phyloP scores from a whole-genome alignment of 2,888 invertebrate species.

The Caradrina clavipalpis region DNA sequence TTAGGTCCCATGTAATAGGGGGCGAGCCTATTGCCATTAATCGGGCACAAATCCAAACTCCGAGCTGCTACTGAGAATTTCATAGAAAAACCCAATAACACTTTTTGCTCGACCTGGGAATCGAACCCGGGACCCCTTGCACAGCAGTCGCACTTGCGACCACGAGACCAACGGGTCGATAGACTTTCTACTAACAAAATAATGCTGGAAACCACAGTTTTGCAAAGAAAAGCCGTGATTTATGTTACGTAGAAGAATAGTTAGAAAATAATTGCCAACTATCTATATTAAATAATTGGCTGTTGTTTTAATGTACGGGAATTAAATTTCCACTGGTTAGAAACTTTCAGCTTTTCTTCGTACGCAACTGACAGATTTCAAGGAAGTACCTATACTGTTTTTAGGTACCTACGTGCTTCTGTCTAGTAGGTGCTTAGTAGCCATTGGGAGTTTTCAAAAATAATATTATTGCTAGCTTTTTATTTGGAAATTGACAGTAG shows the following conservation, averaged over 20 bases:
- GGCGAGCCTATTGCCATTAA: too few species aligned
- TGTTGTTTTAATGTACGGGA: slow-evolving; percentile 19
- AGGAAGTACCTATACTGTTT: background rate
- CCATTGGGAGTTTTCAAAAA: too few species aligned
- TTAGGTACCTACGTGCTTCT: background rate
- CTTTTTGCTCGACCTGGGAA: too few species aligned
- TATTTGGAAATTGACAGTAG: background rate
- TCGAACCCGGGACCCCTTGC: too few species aligned
- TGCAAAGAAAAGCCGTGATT: slow-evolving; percentile 16
- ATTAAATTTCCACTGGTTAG: background rate
- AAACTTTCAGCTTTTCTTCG: background rate
- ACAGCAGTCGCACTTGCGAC: too few species aligned
- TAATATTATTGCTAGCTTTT: too few species aligned
- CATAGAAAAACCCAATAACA: too few species aligned
- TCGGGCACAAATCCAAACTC: too few species aligned
- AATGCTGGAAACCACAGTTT: slow-evolving; percentile 13
- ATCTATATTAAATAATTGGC: slow-evolving; percentile 34
- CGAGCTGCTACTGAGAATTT: too few species aligned
- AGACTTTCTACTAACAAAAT: slow-evolving; percentile 2
- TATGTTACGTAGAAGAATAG: slow-evolving; percentile 6
- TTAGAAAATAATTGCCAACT: slow-evolving; percentile 10
- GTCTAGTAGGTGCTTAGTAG: too few species aligned
- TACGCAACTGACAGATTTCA: background rate
- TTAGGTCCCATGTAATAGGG: too few species aligned
- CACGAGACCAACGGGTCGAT: too few species aligned